phyloP scores from a whole-genome alignment of 2,113 vertebrate genomes.

The Struthio camelus region DNA sequence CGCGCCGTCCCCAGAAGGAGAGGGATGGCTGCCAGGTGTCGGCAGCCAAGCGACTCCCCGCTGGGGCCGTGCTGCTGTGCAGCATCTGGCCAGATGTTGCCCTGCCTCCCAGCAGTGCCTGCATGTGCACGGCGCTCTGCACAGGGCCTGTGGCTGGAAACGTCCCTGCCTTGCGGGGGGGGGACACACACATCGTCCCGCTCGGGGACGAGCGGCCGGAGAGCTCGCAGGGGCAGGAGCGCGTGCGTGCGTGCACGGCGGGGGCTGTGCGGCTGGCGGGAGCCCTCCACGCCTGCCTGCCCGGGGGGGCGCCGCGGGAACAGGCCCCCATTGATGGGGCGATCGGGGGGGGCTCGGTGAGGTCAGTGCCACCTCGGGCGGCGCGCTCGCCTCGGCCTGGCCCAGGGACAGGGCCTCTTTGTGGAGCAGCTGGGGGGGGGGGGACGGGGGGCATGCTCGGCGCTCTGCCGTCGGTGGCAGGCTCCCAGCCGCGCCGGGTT shows the following conservation, averaged over 20 bases:
- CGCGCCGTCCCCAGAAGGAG: not conserved
- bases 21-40: too few relatives aligned
- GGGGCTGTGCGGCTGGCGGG: too few relatives aligned
- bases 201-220: too few relatives aligned
- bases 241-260: too few relatives aligned
- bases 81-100: not conserved
- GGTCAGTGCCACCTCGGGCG: not conserved
- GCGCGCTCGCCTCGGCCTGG: not conserved
- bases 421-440: not conserved
- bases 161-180: rapidly evolving
- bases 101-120: not conserved
- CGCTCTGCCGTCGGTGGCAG: rapidly evolving
- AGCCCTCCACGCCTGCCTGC: too few relatives aligned
- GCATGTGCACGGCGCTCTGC: too few relatives aligned
- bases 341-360: not conserved
- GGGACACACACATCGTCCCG: too few relatives aligned
- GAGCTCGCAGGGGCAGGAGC: too few relatives aligned
- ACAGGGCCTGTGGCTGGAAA: not conserved
- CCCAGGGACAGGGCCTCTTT: not conserved
- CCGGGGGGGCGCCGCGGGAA: too few relatives aligned
- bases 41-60: rapidly evolving
- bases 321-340: too few relatives aligned
- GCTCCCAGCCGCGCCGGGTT: not conserved
- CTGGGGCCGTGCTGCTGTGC: not conserved
- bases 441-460: not conserved